phyloP scores from a whole-genome alignment of 2,113 vertebrate genomes.

The Engraulis encrasicolus region DNA sequence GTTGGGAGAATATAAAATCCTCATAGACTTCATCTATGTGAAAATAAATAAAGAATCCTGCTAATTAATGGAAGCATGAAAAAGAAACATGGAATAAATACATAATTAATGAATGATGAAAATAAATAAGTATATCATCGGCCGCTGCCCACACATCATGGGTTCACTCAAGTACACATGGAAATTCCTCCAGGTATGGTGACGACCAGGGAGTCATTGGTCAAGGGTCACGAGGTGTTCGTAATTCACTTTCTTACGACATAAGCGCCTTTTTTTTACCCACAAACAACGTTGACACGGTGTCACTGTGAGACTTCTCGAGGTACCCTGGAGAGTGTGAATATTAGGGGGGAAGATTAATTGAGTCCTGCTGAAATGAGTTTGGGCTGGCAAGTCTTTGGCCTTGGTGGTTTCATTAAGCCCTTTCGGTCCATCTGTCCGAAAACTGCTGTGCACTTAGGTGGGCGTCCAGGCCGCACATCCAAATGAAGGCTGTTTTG shows the following conservation, averaged over 20 bases:
- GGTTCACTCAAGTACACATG: conserved; percentile 40
- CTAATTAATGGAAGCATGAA: no score
- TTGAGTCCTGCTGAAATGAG: conserved; percentile 33
- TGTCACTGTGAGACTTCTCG: not conserved
- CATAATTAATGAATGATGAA: no score
- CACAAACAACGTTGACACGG: conserved; percentile 27
- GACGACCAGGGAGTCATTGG: conserved; percentile 51
- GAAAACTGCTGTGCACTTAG: conserved; percentile 19
- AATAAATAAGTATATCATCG: not conserved
- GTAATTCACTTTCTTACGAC: conserved; percentile 53
- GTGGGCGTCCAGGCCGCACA: conserved; percentile 18
- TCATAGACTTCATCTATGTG: not conserved
- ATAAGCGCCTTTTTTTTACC: not conserved
- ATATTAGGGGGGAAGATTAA: conserved; percentile 45
- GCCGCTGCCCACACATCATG: not conserved
- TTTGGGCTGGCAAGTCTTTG: not conserved
- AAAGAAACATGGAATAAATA: no score
- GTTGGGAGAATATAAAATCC: not conserved
- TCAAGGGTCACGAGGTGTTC: conserved; percentile 64
- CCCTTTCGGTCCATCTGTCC: conserved; percentile 44
- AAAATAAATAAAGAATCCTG: not conserved
- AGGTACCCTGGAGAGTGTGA: conserved; percentile 30
- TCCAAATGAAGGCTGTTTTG: not conserved
- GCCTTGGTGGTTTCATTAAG: conserved; percentile 41
- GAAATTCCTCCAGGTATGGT: conserved; percentile 46